A percentile compares a stretch with the other conserved stretches of the same genome.
Evolutionary conservation across 53 echinoderm and acorn worm species (phyloP).

Genomic region (Echinometra lucunter): DNA sequence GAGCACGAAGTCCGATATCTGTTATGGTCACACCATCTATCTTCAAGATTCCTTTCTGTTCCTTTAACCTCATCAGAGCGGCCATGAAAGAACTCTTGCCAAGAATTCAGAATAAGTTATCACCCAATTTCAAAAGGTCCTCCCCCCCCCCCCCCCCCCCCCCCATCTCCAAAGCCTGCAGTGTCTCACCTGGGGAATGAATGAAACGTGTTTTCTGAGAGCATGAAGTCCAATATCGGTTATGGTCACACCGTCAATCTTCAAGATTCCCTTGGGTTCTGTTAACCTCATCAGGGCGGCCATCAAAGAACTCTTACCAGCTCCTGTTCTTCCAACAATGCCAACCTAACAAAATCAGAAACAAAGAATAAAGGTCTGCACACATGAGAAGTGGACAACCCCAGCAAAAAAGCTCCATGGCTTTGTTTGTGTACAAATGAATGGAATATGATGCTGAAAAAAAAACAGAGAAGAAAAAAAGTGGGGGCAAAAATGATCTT

Average conservation of each 20-base stretch:
- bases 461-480: too few species aligned
- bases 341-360: constrained; percentile 77
- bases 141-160: too few species aligned
- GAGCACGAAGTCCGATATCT: constrained; percentile 81
- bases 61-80: constrained; percentile 79
- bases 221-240: constrained; percentile 81
- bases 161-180: too few species aligned
- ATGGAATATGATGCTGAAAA: too few species aligned
- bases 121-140: too few species aligned
- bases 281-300: constrained; percentile 77
- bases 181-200: constrained; percentile 93
- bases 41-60: constrained; percentile 84
- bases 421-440: too few species aligned
- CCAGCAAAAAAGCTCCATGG: too few species aligned
- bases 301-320: constrained; percentile 90
- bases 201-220: constrained; percentile 88
- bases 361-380: not conserved
- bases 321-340: constrained; percentile 91
- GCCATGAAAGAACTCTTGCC: constrained; percentile 89
- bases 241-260: constrained; percentile 85
- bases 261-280: constrained; percentile 86
- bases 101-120: too few species aligned
- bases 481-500: too few species aligned
- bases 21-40: constrained; percentile 85
- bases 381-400: too few species aligned